Evolutionary conservation across 2,113 vertebrate species (phyloP), one percentile per base, ranked within the genome.

Genomic region (Condylura cristata): DNA sequence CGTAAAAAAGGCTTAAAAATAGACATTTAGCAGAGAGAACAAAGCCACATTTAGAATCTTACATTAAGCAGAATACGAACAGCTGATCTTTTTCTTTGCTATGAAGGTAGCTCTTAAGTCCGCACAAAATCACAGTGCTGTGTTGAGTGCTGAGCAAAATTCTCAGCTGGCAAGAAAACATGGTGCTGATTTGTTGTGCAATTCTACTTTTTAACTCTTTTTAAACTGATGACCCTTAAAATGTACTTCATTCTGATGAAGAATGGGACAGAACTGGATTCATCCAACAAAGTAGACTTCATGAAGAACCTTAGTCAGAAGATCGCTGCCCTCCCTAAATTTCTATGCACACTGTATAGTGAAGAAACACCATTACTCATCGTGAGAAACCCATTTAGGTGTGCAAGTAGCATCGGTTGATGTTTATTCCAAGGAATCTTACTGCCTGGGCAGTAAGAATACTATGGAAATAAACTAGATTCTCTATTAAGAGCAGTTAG

Each of bases 351-450:
- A 46, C 24, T 20, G 3, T 28, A 2, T 6, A 89, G 13, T 37
- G 24, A 88, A 95, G 51, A 34, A 91, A 71, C 30, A 37, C 24
- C 20, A 28, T 41, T 60, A 71, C 12, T 95, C 66, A 32, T 44
- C 76, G 82, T 24, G 95, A 75, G 48, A 91, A 89, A 3, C 87
- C 0, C 26, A 76, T 28, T 78, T 46, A 8, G 13, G 32, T 17
- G 84, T 30, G n/a, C 60, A 93, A 61, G 18, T 24, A 80, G 24
- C 76, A 48, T 65, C 18, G 24, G 9, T 5, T 53, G 34, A 86
- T 84, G 9, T 71, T 96, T 90, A 93, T 56, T 90, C 71, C 61
- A 95, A 91, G 76, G 60, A 91, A 93, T 66, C 90, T 68, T 6
- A 88, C 3, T 75, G 24, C 11, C 17, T 56, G 16, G 9, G 83